Base-by-base conservation (phyloP, 1,140 invertebrate genomes). In the Zaprionus nigranus region DNA sequence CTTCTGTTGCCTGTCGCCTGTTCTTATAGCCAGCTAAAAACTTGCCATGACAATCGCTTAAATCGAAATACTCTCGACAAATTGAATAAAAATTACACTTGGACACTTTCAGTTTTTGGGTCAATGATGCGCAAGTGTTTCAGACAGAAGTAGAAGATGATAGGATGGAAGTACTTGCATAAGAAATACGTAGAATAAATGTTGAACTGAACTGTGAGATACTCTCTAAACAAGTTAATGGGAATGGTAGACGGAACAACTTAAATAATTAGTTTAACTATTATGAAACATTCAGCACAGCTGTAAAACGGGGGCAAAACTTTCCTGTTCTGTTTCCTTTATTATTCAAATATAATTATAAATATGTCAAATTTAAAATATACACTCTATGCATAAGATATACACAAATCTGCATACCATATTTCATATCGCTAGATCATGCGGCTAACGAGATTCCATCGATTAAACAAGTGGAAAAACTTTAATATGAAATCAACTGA, bases 71-170 rank as follows among this genome's bases (percentile, higher is more conserved):
- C 20, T 40, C 53, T 24, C 59, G 69, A 67, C 64, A 88, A 88
- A 84, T 87, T 88, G 70, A 78, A 84, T 83, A 75, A 70, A 73
- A 75, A 83, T 79, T 60, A 81, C 67, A 54, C 57, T 75, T 78
- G 80, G 80, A 43, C 83, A 86, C 76, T 79, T 79, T 38, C 51
- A 56, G 13, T 63, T 56, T 46, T 51, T 38, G 20, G 46, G 17
- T 51, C 46, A 22, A 51, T 51, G 9, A 20, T 57, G 62, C 13
- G 22, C 17, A 51, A 51, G 17, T 38, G 30, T 28, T 36, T 51
- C 43, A 24, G 59, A 59, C 28, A 40, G 57, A 13, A 9, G n/a
- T 7, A 17, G 40, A 2, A 43, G 6, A 43, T 17, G 40, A n/a
- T 43, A 2, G n/a, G 4, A n/a, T 17, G n/a, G 17, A 6, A 38